phyloP scores from a whole-genome alignment of 2,797 vertebrate genomes.

The Ptychobarbus kaznakovi region DNA sequence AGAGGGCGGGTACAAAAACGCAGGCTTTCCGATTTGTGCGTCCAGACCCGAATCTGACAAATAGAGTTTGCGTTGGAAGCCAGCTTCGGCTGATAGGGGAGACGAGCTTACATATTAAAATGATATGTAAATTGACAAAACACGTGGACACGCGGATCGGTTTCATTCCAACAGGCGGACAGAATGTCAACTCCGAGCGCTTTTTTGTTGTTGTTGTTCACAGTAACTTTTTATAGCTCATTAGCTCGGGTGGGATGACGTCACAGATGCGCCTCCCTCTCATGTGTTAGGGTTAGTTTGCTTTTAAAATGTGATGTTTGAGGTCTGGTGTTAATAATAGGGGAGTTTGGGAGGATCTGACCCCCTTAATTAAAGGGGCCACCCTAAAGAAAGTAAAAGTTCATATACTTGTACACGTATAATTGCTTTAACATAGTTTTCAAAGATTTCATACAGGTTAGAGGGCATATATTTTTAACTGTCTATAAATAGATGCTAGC shows the following conservation, averaged over 20 bases:
- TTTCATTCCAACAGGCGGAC: constrained; percentile 77
- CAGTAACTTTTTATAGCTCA: constrained; percentile 54
- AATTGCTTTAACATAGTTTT: background rate
- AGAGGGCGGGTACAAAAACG: constrained; percentile 68
- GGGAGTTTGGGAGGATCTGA: background rate
- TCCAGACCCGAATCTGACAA: constrained; percentile 59
- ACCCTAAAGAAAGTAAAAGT: background rate
- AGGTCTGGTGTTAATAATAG: background rate
- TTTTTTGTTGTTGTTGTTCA: constrained; percentile 64
- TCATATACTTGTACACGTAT: background rate
- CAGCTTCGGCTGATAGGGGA: constrained; percentile 73
- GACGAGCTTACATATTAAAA: constrained; percentile 78
- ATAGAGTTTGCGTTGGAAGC: constrained; percentile 58
- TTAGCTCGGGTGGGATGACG: constrained; percentile 64
- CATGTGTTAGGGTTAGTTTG: background rate
- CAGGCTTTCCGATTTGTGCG: constrained; percentile 69
- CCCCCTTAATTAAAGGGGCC: background rate
- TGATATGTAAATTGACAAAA: constrained; percentile 79
- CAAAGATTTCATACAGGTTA: background rate
- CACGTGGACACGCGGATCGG: constrained; percentile 85
- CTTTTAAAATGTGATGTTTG: background rate
- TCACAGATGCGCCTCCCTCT: background rate
- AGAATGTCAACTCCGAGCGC: constrained; percentile 67
- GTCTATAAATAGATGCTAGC: background rate
- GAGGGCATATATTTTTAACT: background rate